Evolutionary conservation across 1,140 invertebrate genomes (phyloP), one percentile per base, ranked within the genome.

Genomic region (Propsilocerus akamusi): DNA sequence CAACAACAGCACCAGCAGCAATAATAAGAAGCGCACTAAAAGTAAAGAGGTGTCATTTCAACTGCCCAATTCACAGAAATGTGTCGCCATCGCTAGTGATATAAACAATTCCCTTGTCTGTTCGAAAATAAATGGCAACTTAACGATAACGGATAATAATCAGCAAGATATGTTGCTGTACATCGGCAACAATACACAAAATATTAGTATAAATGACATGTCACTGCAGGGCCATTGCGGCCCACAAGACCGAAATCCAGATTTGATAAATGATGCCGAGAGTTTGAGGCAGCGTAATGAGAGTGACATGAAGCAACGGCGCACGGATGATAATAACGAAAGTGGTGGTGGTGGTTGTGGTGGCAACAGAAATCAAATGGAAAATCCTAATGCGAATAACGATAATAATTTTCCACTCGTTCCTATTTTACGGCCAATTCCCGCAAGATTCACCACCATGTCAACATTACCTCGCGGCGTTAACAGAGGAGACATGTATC

Each of bases 251-350:
- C 78, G 78, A 61, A 83, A 83, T 66, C 80, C 80, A 14, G 81
- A 84, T 65, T 66, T 84, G 57, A 79, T 84, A 61, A 83, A 80
- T 63, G 80, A 82, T 58, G 77, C 78, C 22, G 77, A 80, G 63
- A 77, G 72, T 52, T 73, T 76, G 17, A 76, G 71, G 54, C 75
- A 78, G 56, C 75, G 75, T 56, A 68, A 72, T 51, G 72, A 75
- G 57, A 66, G 69, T 48, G 70, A 74, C 48, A 53, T 53, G 25
- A 52, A 52, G 37, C 26, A 3, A 41, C 10, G 49, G 41, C 23
- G 52, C 48, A 63, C 64, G 57, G 57, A 57, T 50, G 53, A 58
- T 46, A 65, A 58, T 49, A 53, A 55, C 46, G 65, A 67, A 37
- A 57, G 56, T 52, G 51, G 60, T 65, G 52, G 65, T 67, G 48